Conservation (phyloP, 2,113 vertebrate species). For the Spermophilus dauricus region DNA sequence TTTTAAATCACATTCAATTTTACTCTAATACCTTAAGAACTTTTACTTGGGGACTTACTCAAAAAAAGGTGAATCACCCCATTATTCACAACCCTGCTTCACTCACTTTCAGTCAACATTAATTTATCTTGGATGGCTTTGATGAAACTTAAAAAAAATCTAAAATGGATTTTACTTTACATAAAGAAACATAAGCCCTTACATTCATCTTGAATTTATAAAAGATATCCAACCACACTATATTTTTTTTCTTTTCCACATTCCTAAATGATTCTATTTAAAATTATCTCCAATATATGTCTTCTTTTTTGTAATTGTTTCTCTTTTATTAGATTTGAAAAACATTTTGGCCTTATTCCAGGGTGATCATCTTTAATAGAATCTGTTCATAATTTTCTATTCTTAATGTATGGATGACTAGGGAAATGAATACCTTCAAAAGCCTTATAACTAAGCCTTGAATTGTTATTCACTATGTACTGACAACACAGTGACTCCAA, state of each 20-base stretch:
- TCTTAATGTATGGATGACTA: not conserved
- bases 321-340: not conserved
- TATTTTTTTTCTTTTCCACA: not conserved
- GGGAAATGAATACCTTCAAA: too few relatives aligned
- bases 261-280: not conserved
- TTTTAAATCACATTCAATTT: not conserved
- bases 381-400: not conserved
- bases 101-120: not conserved
- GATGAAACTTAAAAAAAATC: not conserved
- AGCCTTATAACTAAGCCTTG: not conserved
- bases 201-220: not conserved
- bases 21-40: too few relatives aligned
- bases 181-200: not conserved
- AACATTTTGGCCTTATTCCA: not conserved
- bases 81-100: not conserved
- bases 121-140: not conserved
- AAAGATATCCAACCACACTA: not conserved
- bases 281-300: not conserved
- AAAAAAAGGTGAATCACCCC: not conserved
- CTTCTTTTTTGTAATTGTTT: not conserved
- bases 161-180: not conserved
- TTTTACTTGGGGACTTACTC: not conserved
- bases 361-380: not conserved
- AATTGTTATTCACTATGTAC: not conserved
- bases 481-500: not conserved